Conservation (phyloP, 2,113 vertebrate species). For the Indicator indicator region DNA sequence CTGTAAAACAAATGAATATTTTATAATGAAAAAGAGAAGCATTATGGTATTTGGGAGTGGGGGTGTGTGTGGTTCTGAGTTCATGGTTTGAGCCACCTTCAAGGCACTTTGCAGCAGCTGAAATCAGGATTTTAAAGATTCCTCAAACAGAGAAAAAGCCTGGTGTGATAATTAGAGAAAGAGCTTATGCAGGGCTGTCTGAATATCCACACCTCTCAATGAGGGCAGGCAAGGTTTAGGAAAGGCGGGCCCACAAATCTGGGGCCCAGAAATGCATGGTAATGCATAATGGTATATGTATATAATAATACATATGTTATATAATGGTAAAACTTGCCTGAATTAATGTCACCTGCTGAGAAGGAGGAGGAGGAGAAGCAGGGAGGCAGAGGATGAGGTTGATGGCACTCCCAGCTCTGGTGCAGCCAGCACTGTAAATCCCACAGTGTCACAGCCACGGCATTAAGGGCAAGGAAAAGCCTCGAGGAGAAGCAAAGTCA, state of each 20-base stretch:
- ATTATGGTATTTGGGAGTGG: neutral
- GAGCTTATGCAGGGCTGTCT: neutral
- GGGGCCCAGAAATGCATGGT: neutral
- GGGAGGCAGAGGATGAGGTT: neutral
- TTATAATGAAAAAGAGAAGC: neutral
- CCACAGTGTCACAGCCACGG: rapidly evolving
- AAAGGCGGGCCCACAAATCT: neutral
- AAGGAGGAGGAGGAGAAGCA: neutral
- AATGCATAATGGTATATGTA: no score
- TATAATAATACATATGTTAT: no score
- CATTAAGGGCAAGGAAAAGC: rapidly evolving
- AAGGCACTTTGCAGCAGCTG: neutral
- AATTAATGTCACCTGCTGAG: neutral
- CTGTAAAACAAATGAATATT: conserved; percentile 21
- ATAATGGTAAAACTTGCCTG: neutral
- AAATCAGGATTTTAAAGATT: neutral
- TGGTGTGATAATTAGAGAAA: neutral
- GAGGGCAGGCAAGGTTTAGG: neutral
- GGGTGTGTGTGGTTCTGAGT: neutral
- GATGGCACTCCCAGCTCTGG: neutral
- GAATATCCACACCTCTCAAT: neutral
- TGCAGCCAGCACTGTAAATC: neutral
- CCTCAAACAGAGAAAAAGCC: neutral
- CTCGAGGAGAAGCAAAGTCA: neutral
- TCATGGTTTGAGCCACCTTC: neutral